These are phyloP conservation scores for Protomyctophum bolini DNA, from an alignment of 2,113 vertebrate genomes.

Conservation along the genomic window DNA sequence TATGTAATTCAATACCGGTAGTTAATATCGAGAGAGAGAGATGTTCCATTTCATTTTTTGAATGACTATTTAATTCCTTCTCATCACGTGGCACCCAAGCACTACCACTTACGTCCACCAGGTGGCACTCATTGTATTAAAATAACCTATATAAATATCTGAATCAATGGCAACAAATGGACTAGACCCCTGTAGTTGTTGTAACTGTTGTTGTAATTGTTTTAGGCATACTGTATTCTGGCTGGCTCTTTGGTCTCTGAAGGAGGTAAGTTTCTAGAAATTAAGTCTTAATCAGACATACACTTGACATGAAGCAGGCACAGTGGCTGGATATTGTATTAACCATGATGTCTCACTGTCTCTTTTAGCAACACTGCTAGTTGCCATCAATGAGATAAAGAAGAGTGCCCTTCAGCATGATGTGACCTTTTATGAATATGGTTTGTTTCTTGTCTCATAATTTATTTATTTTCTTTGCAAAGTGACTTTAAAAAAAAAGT, in stretches of 20 bases:
- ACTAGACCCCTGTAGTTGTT: too few relatives aligned
- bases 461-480: background rate
- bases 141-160: too few relatives aligned
- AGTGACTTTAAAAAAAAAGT: too few relatives aligned
- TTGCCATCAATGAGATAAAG: conserved; percentile 95
- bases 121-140: too few relatives aligned
- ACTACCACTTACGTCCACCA: too few relatives aligned
- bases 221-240: conserved; percentile 96
- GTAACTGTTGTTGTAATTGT: conserved; percentile 12
- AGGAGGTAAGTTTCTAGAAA: conserved; percentile 85
- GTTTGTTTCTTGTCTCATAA: conserved; percentile 74
- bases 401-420: conserved; percentile 86
- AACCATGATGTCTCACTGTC: conserved; percentile 5
- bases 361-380: conserved; percentile 90
- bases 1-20: too few relatives aligned
- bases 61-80: too few relatives aligned
- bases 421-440: conserved; percentile 93
- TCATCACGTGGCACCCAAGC: too few relatives aligned
- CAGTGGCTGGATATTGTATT: background rate
- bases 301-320: background rate
- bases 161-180: too few relatives aligned
- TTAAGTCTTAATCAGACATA: background rate
- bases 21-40: too few relatives aligned
- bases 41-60: too few relatives aligned
- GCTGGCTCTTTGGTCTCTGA: conserved; percentile 96